Conservation (phyloP, 2,113 vertebrate species). For the Cranoglanis bouderius region DNA sequence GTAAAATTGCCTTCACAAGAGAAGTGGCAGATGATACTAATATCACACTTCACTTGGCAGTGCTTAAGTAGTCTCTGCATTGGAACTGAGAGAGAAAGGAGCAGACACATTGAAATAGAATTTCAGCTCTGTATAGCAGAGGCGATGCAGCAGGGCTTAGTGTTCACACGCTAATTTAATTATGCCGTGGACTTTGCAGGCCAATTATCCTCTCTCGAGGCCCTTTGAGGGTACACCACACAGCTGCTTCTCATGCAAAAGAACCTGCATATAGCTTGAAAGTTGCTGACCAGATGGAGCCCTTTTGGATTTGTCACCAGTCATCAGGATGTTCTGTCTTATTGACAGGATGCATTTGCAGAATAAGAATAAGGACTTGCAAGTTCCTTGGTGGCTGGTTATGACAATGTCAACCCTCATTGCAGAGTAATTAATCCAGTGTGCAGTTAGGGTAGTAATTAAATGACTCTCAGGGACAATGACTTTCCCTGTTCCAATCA, state of each 20-base stretch:
- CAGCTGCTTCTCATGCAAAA: slow-evolving; percentile 23
- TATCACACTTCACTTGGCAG: slow-evolving; percentile 69
- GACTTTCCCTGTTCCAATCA: slow-evolving; percentile 46
- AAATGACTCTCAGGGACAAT: slow-evolving; percentile 43
- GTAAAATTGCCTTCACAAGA: slow-evolving; percentile 63
- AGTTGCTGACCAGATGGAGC: slow-evolving; percentile 37
- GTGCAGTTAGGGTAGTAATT: slow-evolving; percentile 57
- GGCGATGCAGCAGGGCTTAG: slow-evolving; percentile 16
- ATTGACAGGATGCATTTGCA: slow-evolving; percentile 51
- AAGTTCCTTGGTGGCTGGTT: slow-evolving; percentile 57
- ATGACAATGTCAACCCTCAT: slow-evolving; percentile 61
- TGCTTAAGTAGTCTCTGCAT: slow-evolving; percentile 60
- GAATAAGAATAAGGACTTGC: slow-evolving; percentile 55
- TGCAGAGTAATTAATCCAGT: slow-evolving; percentile 57
- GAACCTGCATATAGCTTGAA: slow-evolving; percentile 34
- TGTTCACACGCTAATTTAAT: slow-evolving; percentile 52
- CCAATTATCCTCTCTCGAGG: slow-evolving; percentile 43
- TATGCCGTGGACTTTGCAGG: slow-evolving; percentile 45
- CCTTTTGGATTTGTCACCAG: slow-evolving; percentile 43
- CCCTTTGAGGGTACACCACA: neutral
- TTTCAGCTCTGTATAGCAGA: slow-evolving; percentile 33
- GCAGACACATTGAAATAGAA: slow-evolving; percentile 20
- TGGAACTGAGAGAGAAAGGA: slow-evolving; percentile 18
- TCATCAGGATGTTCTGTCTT: slow-evolving; percentile 57
- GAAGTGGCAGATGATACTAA: slow-evolving; percentile 70